phyloP scores from a whole-genome alignment of 1,140 invertebrate species.

The Neodiprion pinetum region DNA sequence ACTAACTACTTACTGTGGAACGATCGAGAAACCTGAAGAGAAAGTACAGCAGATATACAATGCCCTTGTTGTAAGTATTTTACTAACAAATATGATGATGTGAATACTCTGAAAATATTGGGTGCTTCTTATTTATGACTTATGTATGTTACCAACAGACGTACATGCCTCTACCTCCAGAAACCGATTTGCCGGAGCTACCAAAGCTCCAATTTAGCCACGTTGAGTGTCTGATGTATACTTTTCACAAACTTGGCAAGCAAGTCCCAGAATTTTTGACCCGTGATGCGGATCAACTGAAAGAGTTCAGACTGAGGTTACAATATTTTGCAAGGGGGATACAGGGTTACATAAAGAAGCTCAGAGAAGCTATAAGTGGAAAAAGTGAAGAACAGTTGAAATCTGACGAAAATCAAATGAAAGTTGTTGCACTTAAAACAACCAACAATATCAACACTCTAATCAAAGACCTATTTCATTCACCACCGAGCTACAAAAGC shows the following conservation, averaged over 20 bases:
- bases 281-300: constrained; percentile 80
- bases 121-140: constrained; percentile 11
- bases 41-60: constrained; percentile 81
- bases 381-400: constrained; percentile 78
- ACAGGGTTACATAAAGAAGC: constrained; percentile 90
- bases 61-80: constrained; percentile 75
- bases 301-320: constrained; percentile 86
- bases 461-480: constrained; percentile 94
- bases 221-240: constrained; percentile 91
- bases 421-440: constrained; percentile 85
- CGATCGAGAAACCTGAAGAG: constrained; percentile 75
- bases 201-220: constrained; percentile 90
- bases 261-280: constrained; percentile 82
- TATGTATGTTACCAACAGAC: constrained; percentile 60
- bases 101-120: constrained; percentile 8
- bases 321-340: constrained; percentile 93
- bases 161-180: constrained; percentile 81
- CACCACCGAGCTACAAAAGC: constrained; percentile 91
- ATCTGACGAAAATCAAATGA: constrained; percentile 84
- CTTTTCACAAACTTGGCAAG: constrained; percentile 87
- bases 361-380: constrained; percentile 85
- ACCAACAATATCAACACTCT: constrained; percentile 93
- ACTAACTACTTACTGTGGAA: constrained; percentile 77
- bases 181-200: constrained; percentile 66
- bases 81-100: not conserved